A percentile compares a stretch with the other conserved stretches of the same genome.
These are phyloP conservation scores for Centroberyx gerrardi DNA, from an alignment of 2,797 vertebrate genomes.

Conservation along the genomic window DNA sequence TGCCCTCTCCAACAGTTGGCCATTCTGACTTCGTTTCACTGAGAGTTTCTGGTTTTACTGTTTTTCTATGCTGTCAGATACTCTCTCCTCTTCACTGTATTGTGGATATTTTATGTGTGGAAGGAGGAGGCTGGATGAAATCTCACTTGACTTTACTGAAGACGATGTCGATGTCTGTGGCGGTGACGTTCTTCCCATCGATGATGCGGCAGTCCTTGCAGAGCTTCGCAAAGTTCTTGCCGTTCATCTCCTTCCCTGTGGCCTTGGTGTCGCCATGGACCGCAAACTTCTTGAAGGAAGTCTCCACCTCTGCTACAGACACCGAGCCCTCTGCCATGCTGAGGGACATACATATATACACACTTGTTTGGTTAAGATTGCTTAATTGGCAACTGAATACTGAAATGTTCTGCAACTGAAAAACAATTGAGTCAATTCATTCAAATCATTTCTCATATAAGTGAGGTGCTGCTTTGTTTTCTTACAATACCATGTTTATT, in stretches of 20 bases:
- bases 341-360: slow-evolving; percentile 11
- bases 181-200: slow-evolving; percentile 89
- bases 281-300: slow-evolving; percentile 87
- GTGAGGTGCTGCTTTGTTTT: too few species aligned
- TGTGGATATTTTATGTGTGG: not conserved
- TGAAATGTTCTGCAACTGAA: too few species aligned
- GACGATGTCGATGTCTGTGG: slow-evolving; percentile 89
- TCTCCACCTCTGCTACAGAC: slow-evolving; percentile 77
- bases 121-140: not conserved
- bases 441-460: too few species aligned
- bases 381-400: too few species aligned
- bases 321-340: slow-evolving; percentile 83
- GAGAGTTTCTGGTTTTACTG: not conserved
- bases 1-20: not conserved
- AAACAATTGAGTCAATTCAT: too few species aligned
- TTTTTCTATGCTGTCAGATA: not conserved
- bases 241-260: slow-evolving; percentile 86
- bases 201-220: slow-evolving; percentile 91
- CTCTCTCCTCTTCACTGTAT: not conserved
- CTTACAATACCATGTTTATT: too few species aligned
- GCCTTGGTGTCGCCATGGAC: slow-evolving; percentile 87
- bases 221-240: slow-evolving; percentile 93
- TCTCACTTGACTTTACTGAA: slow-evolving; percentile 94
- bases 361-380: not conserved
- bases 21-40: too few species aligned